phyloP scores from a whole-genome alignment of 1,140 invertebrate species.

The Rhyzopertha dominica region DNA sequence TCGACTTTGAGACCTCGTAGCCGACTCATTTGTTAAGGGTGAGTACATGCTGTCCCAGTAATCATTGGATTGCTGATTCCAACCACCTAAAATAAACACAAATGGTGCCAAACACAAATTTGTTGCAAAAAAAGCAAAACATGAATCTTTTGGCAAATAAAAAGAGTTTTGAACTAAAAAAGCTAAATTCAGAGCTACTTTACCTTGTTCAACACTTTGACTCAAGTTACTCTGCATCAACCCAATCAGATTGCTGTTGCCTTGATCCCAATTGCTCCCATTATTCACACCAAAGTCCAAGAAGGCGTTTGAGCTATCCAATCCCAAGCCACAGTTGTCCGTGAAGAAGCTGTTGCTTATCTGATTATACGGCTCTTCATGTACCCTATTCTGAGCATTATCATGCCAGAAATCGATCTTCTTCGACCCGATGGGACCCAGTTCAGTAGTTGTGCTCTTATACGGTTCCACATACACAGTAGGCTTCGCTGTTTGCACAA shows the following conservation, averaged over 20 bases:
- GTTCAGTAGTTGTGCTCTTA: slow-evolving; percentile 25
- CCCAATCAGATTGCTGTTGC: slow-evolving; percentile 4
- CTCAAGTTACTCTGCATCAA: slow-evolving; percentile 13
- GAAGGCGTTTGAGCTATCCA: slow-evolving; percentile 14
- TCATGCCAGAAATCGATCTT: slow-evolving; percentile 25
- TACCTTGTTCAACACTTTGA: background rate
- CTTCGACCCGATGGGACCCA: slow-evolving; percentile 42
- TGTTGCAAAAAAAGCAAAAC: background rate
- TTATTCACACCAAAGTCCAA: slow-evolving; percentile 12
- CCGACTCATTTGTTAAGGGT: too few species aligned
- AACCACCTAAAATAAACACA: too few species aligned
- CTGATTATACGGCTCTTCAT: slow-evolving; percentile 12
- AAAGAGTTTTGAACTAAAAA: background rate
- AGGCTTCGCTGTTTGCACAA: slow-evolving; percentile 28
- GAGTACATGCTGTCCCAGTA: too few species aligned
- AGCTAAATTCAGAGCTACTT: slow-evolving; percentile 4
- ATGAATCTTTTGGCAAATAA: slow-evolving; percentile 1
- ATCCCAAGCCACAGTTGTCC: slow-evolving; percentile 13
- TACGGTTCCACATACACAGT: slow-evolving; percentile 26
- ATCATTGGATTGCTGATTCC: too few species aligned
- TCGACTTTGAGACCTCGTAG: too few species aligned
- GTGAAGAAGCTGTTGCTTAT: slow-evolving; percentile 22
- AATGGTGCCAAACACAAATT: too few species aligned
- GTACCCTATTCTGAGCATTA: slow-evolving; percentile 3
- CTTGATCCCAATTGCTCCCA: slow-evolving; percentile 13